phyloP scores from a whole-genome alignment of 1,140 invertebrate species.

The Papilio helenus region DNA sequence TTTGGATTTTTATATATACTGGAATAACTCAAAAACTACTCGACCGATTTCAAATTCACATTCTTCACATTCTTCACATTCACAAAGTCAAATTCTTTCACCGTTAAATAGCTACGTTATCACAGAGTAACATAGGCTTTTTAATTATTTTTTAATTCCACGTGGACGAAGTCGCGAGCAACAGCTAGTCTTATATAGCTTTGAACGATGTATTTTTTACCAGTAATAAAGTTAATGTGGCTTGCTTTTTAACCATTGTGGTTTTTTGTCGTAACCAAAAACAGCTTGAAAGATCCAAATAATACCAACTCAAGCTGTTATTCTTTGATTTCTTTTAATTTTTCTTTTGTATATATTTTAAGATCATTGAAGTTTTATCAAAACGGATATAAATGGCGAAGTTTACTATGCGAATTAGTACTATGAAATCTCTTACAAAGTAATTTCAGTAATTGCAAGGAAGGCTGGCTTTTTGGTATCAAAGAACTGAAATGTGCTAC shows the following conservation, averaged over 20 bases:
- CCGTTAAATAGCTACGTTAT: too few species aligned
- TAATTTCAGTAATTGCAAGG: slow-evolving; percentile 60
- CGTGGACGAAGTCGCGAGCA: too few species aligned
- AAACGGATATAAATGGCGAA: slow-evolving; percentile 20
- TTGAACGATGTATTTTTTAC: not conserved
- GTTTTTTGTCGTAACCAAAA: not conserved
- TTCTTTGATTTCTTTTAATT: not conserved
- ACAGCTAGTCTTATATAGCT: not conserved
- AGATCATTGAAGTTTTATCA: not conserved
- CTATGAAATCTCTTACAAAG: slow-evolving; percentile 42
- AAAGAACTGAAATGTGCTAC: slow-evolving; percentile 63
- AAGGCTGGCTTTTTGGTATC: slow-evolving; percentile 51
- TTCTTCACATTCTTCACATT: too few species aligned
- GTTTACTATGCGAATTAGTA: slow-evolving; percentile 29
- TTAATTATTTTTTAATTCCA: too few species aligned
- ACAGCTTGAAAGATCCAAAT: not conserved
- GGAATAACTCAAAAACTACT: too few species aligned
- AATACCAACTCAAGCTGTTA: too few species aligned
- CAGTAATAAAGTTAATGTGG: not conserved
- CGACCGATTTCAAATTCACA: too few species aligned
- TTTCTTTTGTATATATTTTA: not conserved
- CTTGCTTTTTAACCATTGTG: not conserved
- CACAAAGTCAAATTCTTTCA: too few species aligned
- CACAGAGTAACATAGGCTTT: too few species aligned
- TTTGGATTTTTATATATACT: too few species aligned